phyloP scores from a whole-genome alignment of 2,113 vertebrate species.

The Brachyhypopomus occidentalis region DNA sequence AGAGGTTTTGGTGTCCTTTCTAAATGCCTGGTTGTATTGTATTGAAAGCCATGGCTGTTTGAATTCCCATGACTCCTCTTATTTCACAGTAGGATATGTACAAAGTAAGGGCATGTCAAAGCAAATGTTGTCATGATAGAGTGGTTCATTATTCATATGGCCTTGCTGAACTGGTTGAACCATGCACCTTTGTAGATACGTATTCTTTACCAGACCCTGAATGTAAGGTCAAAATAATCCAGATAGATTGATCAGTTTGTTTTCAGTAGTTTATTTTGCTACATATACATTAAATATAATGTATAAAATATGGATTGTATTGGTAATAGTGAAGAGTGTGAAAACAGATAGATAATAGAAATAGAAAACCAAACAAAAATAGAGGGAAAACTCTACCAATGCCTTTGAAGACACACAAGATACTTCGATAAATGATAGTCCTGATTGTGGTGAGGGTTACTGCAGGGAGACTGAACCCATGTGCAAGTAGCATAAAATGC shows the following conservation, averaged over 20 bases:
- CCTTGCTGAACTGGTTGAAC: too few relatives aligned
- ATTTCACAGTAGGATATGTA: not conserved
- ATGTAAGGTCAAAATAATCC: not conserved
- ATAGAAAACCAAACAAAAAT: too few relatives aligned
- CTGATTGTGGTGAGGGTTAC: not conserved
- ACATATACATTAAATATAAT: not conserved
- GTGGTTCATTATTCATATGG: not conserved
- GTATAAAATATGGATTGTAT: not conserved
- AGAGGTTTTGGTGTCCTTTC: constrained; percentile 6
- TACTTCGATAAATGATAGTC: not conserved
- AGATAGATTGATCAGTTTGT: not conserved
- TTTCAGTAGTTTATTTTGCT: not conserved
- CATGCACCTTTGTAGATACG: not conserved
- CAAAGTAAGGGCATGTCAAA: not conserved
- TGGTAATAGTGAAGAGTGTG: not conserved
- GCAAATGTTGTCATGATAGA: constrained; percentile 20
- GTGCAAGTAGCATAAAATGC: not conserved
- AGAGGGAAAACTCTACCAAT: too few relatives aligned
- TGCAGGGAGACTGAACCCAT: not conserved
- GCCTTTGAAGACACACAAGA: too few relatives aligned
- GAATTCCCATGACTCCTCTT: constrained; percentile 14
- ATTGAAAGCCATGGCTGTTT: constrained; percentile 32
- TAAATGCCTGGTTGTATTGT: constrained; percentile 2
- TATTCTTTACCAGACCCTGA: not conserved
- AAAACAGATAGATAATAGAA: too few relatives aligned